phyloP scores from a whole-genome alignment of 1,140 invertebrate genomes.

The Prorops nasuta region DNA sequence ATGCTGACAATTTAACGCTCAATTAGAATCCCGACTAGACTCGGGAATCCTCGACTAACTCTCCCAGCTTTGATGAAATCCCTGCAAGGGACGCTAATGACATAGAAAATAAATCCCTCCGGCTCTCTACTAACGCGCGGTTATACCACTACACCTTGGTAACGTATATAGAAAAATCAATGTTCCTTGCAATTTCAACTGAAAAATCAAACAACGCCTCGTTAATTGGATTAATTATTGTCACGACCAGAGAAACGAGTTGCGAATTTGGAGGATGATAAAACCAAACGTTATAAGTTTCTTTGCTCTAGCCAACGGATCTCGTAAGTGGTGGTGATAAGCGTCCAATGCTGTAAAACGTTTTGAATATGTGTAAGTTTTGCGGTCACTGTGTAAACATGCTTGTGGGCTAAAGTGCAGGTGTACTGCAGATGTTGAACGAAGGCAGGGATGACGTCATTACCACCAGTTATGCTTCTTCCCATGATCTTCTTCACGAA shows the following conservation, averaged over 20 bases:
- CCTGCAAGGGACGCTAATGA: no score
- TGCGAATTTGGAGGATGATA: not conserved
- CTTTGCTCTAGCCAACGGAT: not conserved
- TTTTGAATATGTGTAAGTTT: not conserved
- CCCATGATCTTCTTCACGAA: slow-evolving; percentile 13
- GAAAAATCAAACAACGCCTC: no score
- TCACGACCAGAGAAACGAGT: not conserved
- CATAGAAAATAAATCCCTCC: no score
- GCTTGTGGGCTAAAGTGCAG: slow-evolving; percentile 10
- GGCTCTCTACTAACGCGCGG: no score
- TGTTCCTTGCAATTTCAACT: no score
- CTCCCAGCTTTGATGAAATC: no score
- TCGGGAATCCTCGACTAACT: no score
- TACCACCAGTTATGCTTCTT: slow-evolving; percentile 9
- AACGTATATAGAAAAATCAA: no score
- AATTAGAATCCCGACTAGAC: no score
- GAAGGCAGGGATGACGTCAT: slow-evolving; percentile 24
- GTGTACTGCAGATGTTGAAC: slow-evolving; percentile 20
- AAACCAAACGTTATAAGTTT: not conserved
- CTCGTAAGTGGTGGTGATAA: not conserved
- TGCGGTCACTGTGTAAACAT: slow-evolving; percentile 11
- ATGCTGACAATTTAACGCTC: no score
- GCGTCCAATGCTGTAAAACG: not conserved
- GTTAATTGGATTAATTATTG: no score
- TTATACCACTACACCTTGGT: no score